Evolutionary conservation across 2,888 invertebrate genomes (phyloP).

Genomic region (Coecobrya sp.): DNA sequence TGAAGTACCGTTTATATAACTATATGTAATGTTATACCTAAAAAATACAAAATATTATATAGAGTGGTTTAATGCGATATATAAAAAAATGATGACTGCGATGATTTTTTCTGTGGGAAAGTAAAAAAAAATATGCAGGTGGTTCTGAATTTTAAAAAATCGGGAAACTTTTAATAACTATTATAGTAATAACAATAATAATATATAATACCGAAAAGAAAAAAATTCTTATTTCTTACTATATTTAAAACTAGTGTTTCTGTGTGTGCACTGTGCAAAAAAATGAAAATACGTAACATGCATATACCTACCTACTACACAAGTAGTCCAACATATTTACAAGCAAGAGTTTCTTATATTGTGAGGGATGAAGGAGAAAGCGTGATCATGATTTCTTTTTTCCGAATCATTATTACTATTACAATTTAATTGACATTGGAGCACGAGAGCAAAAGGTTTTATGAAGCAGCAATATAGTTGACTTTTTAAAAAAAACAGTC

Average conservation of each 20-base stretch:
- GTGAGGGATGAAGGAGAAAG: constrained; percentile 19
- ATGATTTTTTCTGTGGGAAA: constrained; percentile 59
- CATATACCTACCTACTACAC: constrained; percentile 26
- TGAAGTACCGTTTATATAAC: constrained; percentile 71
- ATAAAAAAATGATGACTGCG: constrained; percentile 65
- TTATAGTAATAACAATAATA: constrained; percentile 50
- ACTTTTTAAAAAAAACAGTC: constrained; percentile 71
- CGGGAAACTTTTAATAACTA: constrained; percentile 52
- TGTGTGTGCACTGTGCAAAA: constrained; percentile 77
- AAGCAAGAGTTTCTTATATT: constrained; percentile 41
- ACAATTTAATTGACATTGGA: constrained; percentile 30
- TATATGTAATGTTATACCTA: constrained; percentile 45
- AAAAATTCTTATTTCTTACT: constrained; percentile 53
- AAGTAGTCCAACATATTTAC: constrained; percentile 52
- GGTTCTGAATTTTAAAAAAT: constrained; percentile 50
- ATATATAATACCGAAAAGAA: constrained; percentile 53
- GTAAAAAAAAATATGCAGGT: constrained; percentile 36
- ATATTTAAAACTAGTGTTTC: constrained; percentile 61
- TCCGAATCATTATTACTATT: constrained; percentile 31
- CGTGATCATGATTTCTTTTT: constrained; percentile 59
- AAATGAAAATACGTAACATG: constrained; percentile 63
- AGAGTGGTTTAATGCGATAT: constrained; percentile 53
- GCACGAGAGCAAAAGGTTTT: constrained; percentile 67
- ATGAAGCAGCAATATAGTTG: constrained; percentile 78
- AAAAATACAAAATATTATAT: constrained; percentile 56